Conservation (phyloP, 2,888 invertebrate species). For the Crocallis elinguaria region DNA sequence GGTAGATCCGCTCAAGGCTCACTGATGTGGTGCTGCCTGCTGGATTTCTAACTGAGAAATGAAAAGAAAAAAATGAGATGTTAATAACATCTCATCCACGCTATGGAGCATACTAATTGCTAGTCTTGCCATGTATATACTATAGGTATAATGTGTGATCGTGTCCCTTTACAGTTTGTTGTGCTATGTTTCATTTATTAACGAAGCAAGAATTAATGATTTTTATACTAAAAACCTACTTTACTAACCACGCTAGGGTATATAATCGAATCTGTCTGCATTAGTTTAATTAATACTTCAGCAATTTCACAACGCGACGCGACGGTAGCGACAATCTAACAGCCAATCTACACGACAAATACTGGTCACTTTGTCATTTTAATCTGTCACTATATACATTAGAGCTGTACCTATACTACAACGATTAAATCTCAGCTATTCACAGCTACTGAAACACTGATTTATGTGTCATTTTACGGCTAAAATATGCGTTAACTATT, state of each 20-base stretch:
- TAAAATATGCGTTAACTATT: constrained; percentile 27
- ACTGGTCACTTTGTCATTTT: constrained; percentile 31
- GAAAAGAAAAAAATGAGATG: too few relatives aligned
- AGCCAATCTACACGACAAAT: background rate
- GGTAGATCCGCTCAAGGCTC: constrained; percentile 6
- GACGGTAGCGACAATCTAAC: background rate
- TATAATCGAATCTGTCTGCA: background rate
- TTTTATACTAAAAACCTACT: too few relatives aligned
- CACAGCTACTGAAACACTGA: constrained; percentile 29
- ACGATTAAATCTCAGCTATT: constrained; percentile 27
- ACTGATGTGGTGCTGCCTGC: too few relatives aligned
- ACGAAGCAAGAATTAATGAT: too few relatives aligned
- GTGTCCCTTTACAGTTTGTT: too few relatives aligned
- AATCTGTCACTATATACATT: constrained; percentile 37
- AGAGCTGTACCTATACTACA: constrained; percentile 25
- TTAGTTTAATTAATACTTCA: background rate
- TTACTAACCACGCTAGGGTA: background rate
- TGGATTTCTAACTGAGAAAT: too few relatives aligned
- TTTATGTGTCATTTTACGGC: constrained; percentile 27
- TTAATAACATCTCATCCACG: too few relatives aligned
- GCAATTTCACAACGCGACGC: background rate
- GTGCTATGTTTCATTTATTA: too few relatives aligned
- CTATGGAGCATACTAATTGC: too few relatives aligned
- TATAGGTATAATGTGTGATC: too few relatives aligned
- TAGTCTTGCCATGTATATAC: too few relatives aligned